phyloP scores from a whole-genome alignment of 2,113 vertebrate genomes.

The Mormyrus lacerda region DNA sequence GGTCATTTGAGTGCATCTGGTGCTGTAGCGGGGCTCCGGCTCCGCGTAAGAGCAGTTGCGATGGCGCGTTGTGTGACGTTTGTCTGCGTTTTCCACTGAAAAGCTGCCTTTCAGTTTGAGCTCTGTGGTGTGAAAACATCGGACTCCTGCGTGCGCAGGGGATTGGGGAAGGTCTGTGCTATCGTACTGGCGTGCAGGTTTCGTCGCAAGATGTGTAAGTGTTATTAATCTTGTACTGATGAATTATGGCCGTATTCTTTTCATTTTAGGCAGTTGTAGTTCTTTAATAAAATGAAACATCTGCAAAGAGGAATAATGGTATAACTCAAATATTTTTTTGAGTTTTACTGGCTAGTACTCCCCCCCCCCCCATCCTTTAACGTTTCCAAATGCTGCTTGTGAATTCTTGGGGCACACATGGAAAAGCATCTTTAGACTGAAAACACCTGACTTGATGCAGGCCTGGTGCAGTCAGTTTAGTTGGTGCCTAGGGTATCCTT shows the following conservation, averaged over 20 bases:
- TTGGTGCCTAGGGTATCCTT: background rate
- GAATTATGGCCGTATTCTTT: background rate
- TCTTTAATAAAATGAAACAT: background rate
- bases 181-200: background rate
- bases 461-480: background rate
- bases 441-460: background rate
- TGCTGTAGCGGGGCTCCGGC: background rate
- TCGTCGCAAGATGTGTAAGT: background rate
- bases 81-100: background rate
- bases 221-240: background rate
- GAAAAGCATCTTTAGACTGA: background rate
- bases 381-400: background rate
- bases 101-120: background rate
- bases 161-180: background rate
- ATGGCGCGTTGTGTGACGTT: background rate
- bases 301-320: background rate
- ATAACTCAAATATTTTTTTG: background rate
- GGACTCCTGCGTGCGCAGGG: background rate
- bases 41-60: background rate
- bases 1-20: background rate
- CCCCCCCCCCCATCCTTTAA: background rate
- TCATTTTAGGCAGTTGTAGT: background rate
- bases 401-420: background rate
- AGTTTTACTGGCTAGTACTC: background rate
- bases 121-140: background rate